Conservation (phyloP, 2,888 invertebrate species). For the Perdita meconis region DNA sequence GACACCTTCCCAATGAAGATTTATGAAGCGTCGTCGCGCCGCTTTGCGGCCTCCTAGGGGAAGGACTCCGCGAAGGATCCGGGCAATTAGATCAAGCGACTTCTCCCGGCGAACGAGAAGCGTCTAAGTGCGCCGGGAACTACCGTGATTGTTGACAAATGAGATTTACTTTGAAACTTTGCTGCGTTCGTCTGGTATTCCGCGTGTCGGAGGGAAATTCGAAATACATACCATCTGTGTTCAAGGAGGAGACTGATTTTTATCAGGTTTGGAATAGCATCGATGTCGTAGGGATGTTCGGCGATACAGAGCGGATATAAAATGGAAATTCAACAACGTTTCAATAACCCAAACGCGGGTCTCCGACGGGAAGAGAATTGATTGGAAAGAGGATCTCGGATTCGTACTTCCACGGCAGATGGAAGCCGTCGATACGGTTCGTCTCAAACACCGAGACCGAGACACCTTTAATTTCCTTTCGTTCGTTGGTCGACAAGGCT, state of each 20-base stretch:
- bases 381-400: not conserved
- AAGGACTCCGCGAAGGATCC: too few relatives aligned
- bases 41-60: too few relatives aligned
- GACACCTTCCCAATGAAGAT: constrained; percentile 47
- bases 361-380: not conserved
- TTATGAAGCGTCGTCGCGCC: constrained; percentile 33
- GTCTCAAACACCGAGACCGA: not conserved
- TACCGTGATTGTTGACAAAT: not conserved
- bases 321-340: constrained; percentile 34
- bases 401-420: not conserved
- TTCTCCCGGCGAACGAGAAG: too few relatives aligned
- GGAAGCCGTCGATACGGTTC: not conserved
- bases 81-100: too few relatives aligned
- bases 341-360: constrained; percentile 13
- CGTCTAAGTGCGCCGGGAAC: not conserved
- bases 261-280: too few relatives aligned
- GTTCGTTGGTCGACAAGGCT: not conserved
- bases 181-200: too few relatives aligned
- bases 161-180: not conserved
- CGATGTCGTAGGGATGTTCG: too few relatives aligned
- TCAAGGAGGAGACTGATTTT: too few relatives aligned
- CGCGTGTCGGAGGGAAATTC: too few relatives aligned
- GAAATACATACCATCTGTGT: too few relatives aligned
- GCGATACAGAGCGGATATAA: not conserved
- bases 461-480: constrained; percentile 22